Evolutionary conservation across 2,888 invertebrate genomes (phyloP).

Genomic region (Conus canariensis): DNA sequence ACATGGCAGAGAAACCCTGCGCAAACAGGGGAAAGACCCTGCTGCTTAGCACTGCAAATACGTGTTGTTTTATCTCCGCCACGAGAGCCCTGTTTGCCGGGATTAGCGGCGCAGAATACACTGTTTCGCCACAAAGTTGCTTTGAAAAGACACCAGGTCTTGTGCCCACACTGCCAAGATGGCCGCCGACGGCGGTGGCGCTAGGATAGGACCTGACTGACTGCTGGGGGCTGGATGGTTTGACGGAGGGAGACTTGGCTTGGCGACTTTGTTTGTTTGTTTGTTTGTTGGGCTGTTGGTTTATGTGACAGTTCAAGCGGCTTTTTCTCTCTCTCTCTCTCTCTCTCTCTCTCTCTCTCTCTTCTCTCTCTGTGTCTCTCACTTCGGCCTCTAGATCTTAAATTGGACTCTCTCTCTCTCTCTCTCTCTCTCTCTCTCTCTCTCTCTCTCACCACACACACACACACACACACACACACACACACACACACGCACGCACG

Average conservation of each 20-base stretch:
- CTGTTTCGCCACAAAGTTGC: constrained; percentile 27
- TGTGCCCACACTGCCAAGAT: not conserved
- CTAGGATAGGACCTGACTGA: not conserved
- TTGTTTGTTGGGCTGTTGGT: too few species aligned
- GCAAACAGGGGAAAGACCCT: not conserved
- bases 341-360: too few species aligned
- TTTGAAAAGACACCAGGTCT: not conserved
- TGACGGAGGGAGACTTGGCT: not conserved
- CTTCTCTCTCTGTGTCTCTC: too few species aligned
- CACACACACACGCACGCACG: too few species aligned
- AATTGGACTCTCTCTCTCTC: too few species aligned
- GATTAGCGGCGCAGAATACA: constrained; percentile 27
- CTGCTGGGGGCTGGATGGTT: not conserved
- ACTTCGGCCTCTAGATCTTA: too few species aligned
- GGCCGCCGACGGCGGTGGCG: not conserved
- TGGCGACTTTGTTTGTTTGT: too few species aligned
- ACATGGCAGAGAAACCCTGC: not conserved
- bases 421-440: too few species aligned
- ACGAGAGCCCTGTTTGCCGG: constrained; percentile 26
- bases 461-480: too few species aligned
- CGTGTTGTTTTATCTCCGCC: not conserved
- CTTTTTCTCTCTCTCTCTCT: too few species aligned
- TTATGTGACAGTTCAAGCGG: too few species aligned
- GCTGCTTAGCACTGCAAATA: constrained; percentile 21
- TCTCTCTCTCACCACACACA: too few species aligned